A percentile compares a stretch with the other conserved stretches of the same genome.
Conservation (phyloP, 2,797 vertebrate genomes). For the Pantherophis vulpinus region DNA sequence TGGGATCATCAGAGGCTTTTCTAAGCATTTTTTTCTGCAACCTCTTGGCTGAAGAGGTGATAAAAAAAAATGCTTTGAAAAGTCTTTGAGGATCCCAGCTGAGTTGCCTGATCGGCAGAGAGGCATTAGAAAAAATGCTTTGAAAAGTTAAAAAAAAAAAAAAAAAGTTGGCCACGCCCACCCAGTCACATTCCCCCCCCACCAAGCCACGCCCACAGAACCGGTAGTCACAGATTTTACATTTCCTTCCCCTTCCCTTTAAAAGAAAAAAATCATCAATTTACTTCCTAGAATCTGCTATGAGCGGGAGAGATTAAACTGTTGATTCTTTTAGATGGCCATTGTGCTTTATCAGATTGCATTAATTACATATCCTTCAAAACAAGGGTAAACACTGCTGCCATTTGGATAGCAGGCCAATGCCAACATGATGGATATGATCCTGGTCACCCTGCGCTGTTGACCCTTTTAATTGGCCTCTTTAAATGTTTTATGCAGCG, state of each 20-base stretch:
- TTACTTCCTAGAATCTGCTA: neutral
- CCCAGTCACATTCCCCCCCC: too few relatives aligned
- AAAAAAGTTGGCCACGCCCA: too few relatives aligned
- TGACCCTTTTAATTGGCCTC: constrained; percentile 77
- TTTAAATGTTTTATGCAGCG: constrained; percentile 79
- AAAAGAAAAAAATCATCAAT: neutral
- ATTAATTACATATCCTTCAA: constrained; percentile 1
- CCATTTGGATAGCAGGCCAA: constrained; percentile 59
- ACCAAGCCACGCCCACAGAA: too few relatives aligned
- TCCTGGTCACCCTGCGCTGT: constrained; percentile 67
- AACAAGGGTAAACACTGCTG: constrained; percentile 42
- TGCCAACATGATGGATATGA: constrained; percentile 72
- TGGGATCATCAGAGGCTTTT: too few relatives aligned
- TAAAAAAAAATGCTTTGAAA: too few relatives aligned
- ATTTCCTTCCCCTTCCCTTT: rapidly evolving
- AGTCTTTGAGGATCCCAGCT: too few relatives aligned
- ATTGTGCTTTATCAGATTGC: constrained; percentile 9
- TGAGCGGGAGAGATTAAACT: constrained; percentile 3
- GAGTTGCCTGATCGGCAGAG: too few relatives aligned
- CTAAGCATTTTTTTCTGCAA: too few relatives aligned
- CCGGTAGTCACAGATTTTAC: too few relatives aligned
- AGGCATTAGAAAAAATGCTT: too few relatives aligned
- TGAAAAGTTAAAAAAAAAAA: too few relatives aligned
- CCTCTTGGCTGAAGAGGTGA: too few relatives aligned
- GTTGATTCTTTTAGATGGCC: neutral